Conservation (phyloP, 2,888 invertebrate genomes). For the Lasioglossum villosulum region DNA sequence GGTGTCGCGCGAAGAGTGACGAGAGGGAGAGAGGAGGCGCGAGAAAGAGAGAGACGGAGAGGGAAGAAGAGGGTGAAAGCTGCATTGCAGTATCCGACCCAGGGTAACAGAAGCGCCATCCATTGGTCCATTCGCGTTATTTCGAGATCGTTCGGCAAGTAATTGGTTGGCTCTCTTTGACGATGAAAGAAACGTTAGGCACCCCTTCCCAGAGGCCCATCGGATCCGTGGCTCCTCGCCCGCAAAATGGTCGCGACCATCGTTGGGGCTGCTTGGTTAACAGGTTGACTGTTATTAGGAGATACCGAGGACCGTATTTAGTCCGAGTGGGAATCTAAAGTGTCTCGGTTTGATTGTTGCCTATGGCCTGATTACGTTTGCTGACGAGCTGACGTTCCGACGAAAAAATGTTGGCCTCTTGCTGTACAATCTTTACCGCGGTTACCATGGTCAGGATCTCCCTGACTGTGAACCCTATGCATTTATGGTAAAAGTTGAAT, state of each 20-base stretch:
- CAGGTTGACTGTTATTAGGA: slow-evolving; percentile 24
- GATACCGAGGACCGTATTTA: background rate
- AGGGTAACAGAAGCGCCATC: slow-evolving; percentile 69
- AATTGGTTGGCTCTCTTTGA: slow-evolving; percentile 59
- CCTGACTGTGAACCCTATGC: background rate
- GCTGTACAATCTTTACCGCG: background rate
- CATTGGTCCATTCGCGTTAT: slow-evolving; percentile 62
- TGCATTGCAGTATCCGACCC: slow-evolving; percentile 72
- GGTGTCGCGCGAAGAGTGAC: slow-evolving; percentile 41
- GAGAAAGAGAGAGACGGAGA: slow-evolving; percentile 27
- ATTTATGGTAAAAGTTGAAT: background rate
- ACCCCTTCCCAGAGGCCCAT: slow-evolving; percentile 15
- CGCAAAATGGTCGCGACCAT: background rate
- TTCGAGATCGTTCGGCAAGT: slow-evolving; percentile 61
- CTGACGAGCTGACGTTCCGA: background rate
- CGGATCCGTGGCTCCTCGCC: slow-evolving; percentile 7
- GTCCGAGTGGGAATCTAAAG: background rate
- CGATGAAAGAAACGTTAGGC: slow-evolving; percentile 40
- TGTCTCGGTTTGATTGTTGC: background rate
- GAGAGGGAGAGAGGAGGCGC: slow-evolving; percentile 11
- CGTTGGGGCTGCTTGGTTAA: slow-evolving; percentile 17
- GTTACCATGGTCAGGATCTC: background rate
- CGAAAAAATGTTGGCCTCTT: background rate
- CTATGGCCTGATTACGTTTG: background rate
- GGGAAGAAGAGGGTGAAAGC: slow-evolving; percentile 65